Evolutionary conservation across 2,797 vertebrate species (phyloP), one percentile per base, ranked within the genome.

Genomic region (Lepus oiostolus): DNA sequence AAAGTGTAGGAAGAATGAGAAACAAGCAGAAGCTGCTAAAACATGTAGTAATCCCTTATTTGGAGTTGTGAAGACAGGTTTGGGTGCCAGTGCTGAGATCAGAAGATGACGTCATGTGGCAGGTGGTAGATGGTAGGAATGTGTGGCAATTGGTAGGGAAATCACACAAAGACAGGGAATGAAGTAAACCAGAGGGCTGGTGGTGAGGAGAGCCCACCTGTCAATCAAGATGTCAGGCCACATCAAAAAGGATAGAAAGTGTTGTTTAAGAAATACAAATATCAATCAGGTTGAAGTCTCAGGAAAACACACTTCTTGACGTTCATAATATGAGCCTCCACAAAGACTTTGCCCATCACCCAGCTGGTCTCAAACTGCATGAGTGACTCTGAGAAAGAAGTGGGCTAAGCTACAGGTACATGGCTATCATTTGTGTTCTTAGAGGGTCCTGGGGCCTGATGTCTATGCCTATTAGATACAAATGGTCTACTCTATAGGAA

Each of bases 301-400:
- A 60, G 4, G 68, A 86, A 86, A 92, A 42, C 11, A 4, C 24
- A 19, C n/a, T 75, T 79, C 88, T 67, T 90, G 26, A 85, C 12
- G n/a, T 85, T 80, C 24, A 60, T 38, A 35, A 52, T 30, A 0
- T 32, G 11, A 4, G 16, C 74, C 52, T 79, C 28, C 24, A 30
- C 13, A 42, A 7, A 32, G 71, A 38, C 38, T 17, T 82, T 28
- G 52, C 32, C 21, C 2, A 22, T 72, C 81, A 72, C 50, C 30
- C 2, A 14, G 10, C 28, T 7, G 10, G n/a, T 35, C n/a, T 85
- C 80, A 90, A 75, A 67, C 7, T 7, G 19, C 62, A 74, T 38
- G 30, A 76, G 52, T 26, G 42, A 88, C 19, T 88, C 63, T 35
- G 77, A 88, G n/a, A 58, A 77, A 92, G 38, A 71, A 90, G 26